A percentile compares a stretch with the other conserved stretches of the same genome.
Evolutionary conservation across 2,797 vertebrate species (phyloP).

Genomic region (Molossus alvarezi): DNA sequence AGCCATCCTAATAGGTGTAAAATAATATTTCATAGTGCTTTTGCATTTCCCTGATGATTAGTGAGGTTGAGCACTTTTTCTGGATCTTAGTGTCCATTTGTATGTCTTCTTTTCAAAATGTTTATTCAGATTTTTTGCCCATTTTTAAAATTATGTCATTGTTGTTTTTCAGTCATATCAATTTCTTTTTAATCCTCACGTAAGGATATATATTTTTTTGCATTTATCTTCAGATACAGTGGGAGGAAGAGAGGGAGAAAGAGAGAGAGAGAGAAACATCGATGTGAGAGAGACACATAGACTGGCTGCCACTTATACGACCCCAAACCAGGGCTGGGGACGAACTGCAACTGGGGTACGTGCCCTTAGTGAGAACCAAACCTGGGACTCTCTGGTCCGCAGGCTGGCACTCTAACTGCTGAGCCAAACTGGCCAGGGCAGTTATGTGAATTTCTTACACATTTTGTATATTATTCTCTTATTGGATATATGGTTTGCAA

Average conservation of each 20-base stretch:
- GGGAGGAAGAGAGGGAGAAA: too few relatives aligned
- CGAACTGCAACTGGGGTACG: too few relatives aligned
- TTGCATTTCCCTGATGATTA: background rate
- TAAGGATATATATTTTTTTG: too few relatives aligned
- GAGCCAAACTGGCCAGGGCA: background rate
- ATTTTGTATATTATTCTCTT: background rate
- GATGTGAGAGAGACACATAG: too few relatives aligned
- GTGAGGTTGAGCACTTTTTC: background rate
- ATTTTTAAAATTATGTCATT: background rate
- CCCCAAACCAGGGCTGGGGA: too few relatives aligned
- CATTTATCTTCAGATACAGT: too few relatives aligned
- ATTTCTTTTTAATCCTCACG: background rate
- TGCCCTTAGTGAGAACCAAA: too few relatives aligned
- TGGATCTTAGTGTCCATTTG: background rate
- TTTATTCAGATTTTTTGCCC: background rate
- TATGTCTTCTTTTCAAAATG: background rate
- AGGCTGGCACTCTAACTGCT: too few relatives aligned
- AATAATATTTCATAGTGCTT: background rate
- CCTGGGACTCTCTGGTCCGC: too few relatives aligned
- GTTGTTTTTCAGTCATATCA: background rate
- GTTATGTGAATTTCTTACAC: background rate
- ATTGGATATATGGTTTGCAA: background rate
- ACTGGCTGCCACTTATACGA: too few relatives aligned
- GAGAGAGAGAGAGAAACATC: too few relatives aligned
- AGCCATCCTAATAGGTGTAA: background rate